Evolutionary conservation across 2,113 vertebrate genomes (phyloP), one percentile per base, ranked within the genome.

Genomic region (Nesoenas mayeri): DNA sequence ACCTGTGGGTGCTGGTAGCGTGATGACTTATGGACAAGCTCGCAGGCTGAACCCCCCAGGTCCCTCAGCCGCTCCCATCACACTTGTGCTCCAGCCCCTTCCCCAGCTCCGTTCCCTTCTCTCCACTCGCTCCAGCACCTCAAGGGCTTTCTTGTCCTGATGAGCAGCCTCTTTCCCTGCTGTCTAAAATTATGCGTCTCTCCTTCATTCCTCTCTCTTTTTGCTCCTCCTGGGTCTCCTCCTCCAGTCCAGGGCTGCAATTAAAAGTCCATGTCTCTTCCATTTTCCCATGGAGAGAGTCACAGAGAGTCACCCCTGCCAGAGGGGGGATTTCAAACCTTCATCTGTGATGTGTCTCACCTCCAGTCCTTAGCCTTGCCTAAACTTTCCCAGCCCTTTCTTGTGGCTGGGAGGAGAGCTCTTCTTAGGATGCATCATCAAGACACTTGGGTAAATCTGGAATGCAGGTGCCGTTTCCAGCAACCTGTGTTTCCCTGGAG

Each of bases 321-420:
- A 97, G 95, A 96, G 91, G 91, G 91, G 84, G 75, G 56, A 95
- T 94, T 95, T 94, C 92, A 92, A 92, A 61, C 91, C 56, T 88
- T 79, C 74, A 32, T 42, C 85, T 88, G 51, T 90, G 85, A 92
- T 93, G 94, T 95, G 85, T 92, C 95, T 94, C 80, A 97, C 83
- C 95, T 95, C 92, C 88, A 93, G 92, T 92, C 79, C 86, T 94
- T 67, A 38, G 79, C 83, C 69, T 86, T 92, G 69, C 75, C 91
- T 93, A 94, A 92, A 88, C 92, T 93, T 91, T 95, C 92, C 85
- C 91, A 93, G 86, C 91, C 60, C 96, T 97, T 97, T 97, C 92
- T 96, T 96, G 96, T 96, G 96, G 96, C 79, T 94, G 40, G 92
- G 71, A 93, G 71, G 47, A 95, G 71, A 96, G n/a, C 64, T 92